Conservation (phyloP, 2,113 vertebrate species). For the Laterallus jamaicensis region DNA sequence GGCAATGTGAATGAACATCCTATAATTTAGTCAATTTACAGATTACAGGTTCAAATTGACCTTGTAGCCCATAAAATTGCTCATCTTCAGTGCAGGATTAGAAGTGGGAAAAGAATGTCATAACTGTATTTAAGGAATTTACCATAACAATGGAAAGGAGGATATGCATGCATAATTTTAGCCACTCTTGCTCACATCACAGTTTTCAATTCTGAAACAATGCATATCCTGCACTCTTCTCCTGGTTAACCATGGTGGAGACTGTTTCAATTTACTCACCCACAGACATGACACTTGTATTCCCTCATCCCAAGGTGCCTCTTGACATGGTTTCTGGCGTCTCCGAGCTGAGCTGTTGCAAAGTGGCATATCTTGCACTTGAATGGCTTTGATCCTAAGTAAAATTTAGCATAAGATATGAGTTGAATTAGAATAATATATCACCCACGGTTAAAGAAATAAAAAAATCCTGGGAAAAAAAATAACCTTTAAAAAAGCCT, state of each 20-base stretch:
- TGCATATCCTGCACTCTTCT: slow-evolving; percentile 55
- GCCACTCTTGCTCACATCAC: slow-evolving; percentile 74
- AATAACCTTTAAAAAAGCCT: slow-evolving; percentile 57
- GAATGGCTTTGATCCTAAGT: slow-evolving; percentile 97
- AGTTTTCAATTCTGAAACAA: slow-evolving; percentile 75
- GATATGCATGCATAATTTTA: slow-evolving; percentile 80
- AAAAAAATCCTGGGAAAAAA: slow-evolving; percentile 42
- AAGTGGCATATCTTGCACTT: slow-evolving; percentile 99
- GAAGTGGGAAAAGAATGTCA: slow-evolving; percentile 85
- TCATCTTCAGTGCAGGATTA: slow-evolving; percentile 82
- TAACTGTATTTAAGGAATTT: slow-evolving; percentile 86
- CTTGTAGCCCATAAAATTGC: slow-evolving; percentile 86
- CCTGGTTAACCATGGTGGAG: slow-evolving; percentile 56
- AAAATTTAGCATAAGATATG: slow-evolving; percentile 79
- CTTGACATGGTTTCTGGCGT: slow-evolving; percentile 98
- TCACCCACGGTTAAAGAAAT: slow-evolving; percentile 63
- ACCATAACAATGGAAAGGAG: slow-evolving; percentile 85
- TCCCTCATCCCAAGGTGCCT: slow-evolving; percentile 98
- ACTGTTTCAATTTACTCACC: slow-evolving; percentile 86
- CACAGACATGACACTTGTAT: slow-evolving; percentile 98
- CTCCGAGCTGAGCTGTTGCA: slow-evolving; percentile 97
- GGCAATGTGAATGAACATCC: slow-evolving; percentile 88
- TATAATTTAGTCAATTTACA: slow-evolving; percentile 93
- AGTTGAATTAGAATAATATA: slow-evolving; percentile 74
- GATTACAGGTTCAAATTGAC: slow-evolving; percentile 90